These are phyloP conservation scores for Hyphantria cunea DNA, from an alignment of 1,140 invertebrate species.

Conservation along the genomic window DNA sequence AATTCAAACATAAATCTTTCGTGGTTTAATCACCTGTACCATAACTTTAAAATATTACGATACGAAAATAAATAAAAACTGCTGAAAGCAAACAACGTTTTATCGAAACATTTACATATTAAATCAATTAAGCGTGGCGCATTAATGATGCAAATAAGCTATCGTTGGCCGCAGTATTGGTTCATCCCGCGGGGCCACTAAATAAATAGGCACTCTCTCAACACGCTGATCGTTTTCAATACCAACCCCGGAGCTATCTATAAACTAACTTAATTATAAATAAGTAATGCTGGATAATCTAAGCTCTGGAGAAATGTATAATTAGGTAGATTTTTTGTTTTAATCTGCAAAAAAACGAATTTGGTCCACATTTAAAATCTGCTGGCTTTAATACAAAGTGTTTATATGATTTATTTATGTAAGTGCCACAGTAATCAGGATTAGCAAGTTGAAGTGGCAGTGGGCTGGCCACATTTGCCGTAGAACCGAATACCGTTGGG, in stretches of 20 bases:
- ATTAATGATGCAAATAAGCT: conserved; percentile 72
- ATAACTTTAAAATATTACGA: too few relatives aligned
- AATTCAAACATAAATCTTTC: too few relatives aligned
- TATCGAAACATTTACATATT: conserved; percentile 54
- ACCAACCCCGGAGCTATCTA: conserved; percentile 43
- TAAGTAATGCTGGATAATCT: conserved; percentile 15
- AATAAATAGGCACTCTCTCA: conserved; percentile 54
- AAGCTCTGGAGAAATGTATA: neutral
- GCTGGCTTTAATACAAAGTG: too few relatives aligned
- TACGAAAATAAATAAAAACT: conserved; percentile 14
- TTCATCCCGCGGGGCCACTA: conserved; percentile 51
- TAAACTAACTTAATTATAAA: conserved; percentile 48
- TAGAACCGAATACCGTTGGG: too few relatives aligned
- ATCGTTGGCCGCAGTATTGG: conserved; percentile 46
- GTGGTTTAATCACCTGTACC: neutral
- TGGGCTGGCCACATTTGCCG: too few relatives aligned
- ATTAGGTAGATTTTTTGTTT: too few relatives aligned
- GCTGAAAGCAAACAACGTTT: conserved; percentile 40
- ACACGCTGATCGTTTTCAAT: conserved; percentile 54
- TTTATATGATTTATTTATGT: too few relatives aligned
- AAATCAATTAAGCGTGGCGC: conserved; percentile 59
- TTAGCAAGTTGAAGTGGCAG: too few relatives aligned
- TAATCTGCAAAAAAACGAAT: too few relatives aligned
- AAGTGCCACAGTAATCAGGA: too few relatives aligned
- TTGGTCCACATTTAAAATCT: too few relatives aligned